Base-by-base conservation (phyloP, 1,140 invertebrate species). In the Aricia agestis region DNA sequence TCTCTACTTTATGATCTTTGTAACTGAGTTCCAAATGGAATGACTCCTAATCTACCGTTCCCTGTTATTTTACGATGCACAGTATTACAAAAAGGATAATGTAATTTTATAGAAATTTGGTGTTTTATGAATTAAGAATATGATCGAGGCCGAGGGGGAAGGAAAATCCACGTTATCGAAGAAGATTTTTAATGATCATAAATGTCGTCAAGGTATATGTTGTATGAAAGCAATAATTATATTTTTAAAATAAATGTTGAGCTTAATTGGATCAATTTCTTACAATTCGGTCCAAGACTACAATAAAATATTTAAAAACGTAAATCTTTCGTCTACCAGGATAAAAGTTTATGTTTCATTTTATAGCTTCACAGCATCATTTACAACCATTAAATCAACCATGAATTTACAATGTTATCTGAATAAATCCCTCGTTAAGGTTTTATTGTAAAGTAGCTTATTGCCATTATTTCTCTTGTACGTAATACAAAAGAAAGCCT, bases 1-100 rank as follows among this genome's bases (percentile, higher is more conserved):
- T 19, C 59, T 63, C 59, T 6, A 19, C 59, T 63, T 25, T 63
- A 63, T 25, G 5, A 6, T 11, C n/a, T 17, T 18, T 19, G 59
- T 19, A 63, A 63, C 17, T 19, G 59, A 63, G 59, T 25, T 63
- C 19, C 18, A 74, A 80, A 82, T 76, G 79, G 83, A 83, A 82
- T 82, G 78, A 80, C 80, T 77, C 74, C 68, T 76, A 17, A 77
- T 63, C 67, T 74, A 72, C 52, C 70, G 68, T 66, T 69, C 63
- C 59, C n/a, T 59, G 66, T 66, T 74, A 76, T 75, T 76, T 75
- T 65, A 45, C 41, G 68, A 72, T 68, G 68, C 67, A 45, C 18
- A 17, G 13, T 68, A 42, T 18, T 18, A 10, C 36, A 42, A 15
- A n/a, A 58, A 42, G 32, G 59, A 25, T 41, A 52, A 66, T 31